Base-by-base conservation (phyloP, 2,888 invertebrate genomes). In the Folsomia candida region DNA sequence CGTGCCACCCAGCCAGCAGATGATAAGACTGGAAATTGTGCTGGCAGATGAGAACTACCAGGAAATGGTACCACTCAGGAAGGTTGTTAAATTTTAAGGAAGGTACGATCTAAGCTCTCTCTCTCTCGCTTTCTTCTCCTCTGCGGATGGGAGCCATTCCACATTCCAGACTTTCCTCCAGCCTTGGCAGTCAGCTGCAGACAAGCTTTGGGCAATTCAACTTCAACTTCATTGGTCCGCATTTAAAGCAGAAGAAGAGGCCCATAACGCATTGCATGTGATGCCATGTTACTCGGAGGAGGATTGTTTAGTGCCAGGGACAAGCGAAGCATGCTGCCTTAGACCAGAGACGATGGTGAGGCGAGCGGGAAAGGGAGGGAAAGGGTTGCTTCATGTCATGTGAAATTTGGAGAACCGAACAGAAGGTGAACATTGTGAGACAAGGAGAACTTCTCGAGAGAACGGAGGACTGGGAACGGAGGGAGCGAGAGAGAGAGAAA, bases 11-110 rank as follows among this genome's bases (percentile, higher is more conserved):
- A 18, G 47, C 18, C 9, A 18, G 9, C 47, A 47, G 9, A 47
- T 18, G 18, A 47, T 47, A 18, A 47, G 47, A 47, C 9, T 18
- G n/a, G 9, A 47, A 47, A 9, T 47, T 47, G 9, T 47, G 9
- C 18, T 47, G 47, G 9, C 47, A 47, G 47, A 9, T 47, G 9
- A 47, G 18, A 18, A 47, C 9, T 47, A 47, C 18, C 47, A 47
- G 47, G 47, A 47, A 47, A 47, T 47, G 47, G 47, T 47, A 47
- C 57, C 47, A 57, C 57, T 57, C 20, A 20, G 22, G 22, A 20
- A 20, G 60, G 60, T 26, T 29, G 28, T 62, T 62, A 28, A 28
- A 62, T 62, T 62, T 62, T 28, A 62, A 62, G 62, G 28, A 62
- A 6, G 25, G 57, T 11, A 57, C 6, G 6, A 11, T 47, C 18